A percentile compares a stretch with the other conserved stretches of the same genome.
phyloP scores from a whole-genome alignment of 2,888 invertebrate species.

The Scelioninae gen. 2 region DNA sequence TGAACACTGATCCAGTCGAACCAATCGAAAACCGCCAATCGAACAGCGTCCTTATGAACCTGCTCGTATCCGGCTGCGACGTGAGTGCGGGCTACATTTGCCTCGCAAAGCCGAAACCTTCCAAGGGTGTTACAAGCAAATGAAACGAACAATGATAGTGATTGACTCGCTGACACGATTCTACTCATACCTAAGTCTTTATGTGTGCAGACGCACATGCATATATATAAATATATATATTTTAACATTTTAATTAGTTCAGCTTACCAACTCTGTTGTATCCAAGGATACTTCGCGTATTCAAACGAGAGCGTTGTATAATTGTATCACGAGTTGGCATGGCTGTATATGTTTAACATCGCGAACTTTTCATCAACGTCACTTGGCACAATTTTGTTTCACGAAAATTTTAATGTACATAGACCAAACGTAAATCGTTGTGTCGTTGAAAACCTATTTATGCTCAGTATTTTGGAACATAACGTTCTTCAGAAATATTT shows the following conservation, averaged over 20 bases:
- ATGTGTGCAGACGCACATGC: slow-evolving; percentile 21
- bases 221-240: too few relatives aligned
- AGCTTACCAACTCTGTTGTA: slow-evolving; percentile 29
- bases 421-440: slow-evolving; percentile 6
- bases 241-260: slow-evolving; percentile 28
- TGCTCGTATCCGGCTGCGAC: slow-evolving; percentile 96
- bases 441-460: slow-evolving; percentile 18
- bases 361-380: slow-evolving; percentile 41
- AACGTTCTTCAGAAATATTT: not conserved
- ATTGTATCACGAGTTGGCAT: slow-evolving; percentile 25
- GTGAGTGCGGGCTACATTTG: slow-evolving; percentile 94
- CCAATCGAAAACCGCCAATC: slow-evolving; percentile 76
- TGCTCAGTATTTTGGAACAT: not conserved
- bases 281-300: slow-evolving; percentile 20
- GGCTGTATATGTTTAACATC: slow-evolving; percentile 9
- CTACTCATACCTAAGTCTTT: slow-evolving; percentile 32
- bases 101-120: slow-evolving; percentile 78
- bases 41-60: slow-evolving; percentile 93
- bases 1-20: slow-evolving; percentile 4
- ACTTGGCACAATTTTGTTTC: slow-evolving; percentile 38
- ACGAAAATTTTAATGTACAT: slow-evolving; percentile 11
- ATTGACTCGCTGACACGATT: slow-evolving; percentile 18
- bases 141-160: slow-evolving; percentile 63
- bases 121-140: slow-evolving; percentile 70
- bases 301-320: slow-evolving; percentile 7